Evolutionary conservation across 2,888 invertebrate species (phyloP).

Genomic region (Bombyx huttoni): DNA sequence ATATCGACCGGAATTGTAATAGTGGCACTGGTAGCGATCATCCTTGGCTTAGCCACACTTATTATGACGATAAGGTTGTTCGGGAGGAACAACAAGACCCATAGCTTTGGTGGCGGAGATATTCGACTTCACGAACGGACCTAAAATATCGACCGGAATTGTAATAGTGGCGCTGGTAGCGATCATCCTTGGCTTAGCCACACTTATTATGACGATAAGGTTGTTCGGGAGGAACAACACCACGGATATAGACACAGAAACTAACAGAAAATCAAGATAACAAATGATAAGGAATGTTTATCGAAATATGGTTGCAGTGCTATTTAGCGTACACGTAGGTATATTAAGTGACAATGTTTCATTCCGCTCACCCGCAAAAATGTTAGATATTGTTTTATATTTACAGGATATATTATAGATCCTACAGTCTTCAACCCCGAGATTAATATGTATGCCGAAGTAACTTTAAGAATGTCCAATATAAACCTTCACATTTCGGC

Average conservation of each 20-base stretch:
- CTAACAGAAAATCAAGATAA: conserved; percentile 47
- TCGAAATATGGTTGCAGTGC: conserved; percentile 6
- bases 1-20: conserved; percentile 39
- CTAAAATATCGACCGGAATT: conserved; percentile 31
- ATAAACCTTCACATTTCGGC: too few species aligned
- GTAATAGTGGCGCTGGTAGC: conserved; percentile 45
- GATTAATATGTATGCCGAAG: too few species aligned
- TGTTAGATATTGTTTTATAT: too few species aligned
- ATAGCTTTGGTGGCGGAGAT: conserved; percentile 42
- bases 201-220: conserved; percentile 49
- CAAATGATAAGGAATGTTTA: conserved; percentile 14
- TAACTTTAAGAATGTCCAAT: too few species aligned
- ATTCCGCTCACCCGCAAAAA: too few species aligned
- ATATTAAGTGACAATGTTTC: background rate
- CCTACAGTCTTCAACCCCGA: too few species aligned
- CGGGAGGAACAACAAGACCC: too few species aligned
- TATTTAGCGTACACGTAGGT: background rate
- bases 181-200: conserved; percentile 29
- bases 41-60: conserved; percentile 36
- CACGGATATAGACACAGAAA: conserved; percentile 32
- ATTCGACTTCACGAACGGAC: conserved; percentile 18
- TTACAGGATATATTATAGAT: too few species aligned
- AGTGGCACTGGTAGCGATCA: conserved; percentile 40
- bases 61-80: conserved; percentile 49
- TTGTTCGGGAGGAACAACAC: conserved; percentile 29